These are phyloP conservation scores for Dryobates pubescens DNA, from an alignment of 2,797 vertebrate genomes.

Conservation along the genomic window DNA sequence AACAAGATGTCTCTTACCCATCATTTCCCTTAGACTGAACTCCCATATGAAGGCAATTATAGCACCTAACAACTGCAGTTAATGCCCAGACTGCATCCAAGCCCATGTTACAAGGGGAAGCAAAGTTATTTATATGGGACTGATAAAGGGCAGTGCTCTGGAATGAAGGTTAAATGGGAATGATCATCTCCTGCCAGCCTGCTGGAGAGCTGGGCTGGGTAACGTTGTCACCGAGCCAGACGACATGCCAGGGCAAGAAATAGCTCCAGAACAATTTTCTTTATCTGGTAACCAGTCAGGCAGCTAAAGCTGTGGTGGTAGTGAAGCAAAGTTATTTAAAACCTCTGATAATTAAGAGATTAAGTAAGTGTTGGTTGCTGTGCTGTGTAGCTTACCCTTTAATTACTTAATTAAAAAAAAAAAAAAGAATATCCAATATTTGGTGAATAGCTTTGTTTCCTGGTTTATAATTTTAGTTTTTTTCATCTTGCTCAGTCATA, in stretches of 20 bases:
- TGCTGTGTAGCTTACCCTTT: background rate
- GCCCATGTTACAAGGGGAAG: background rate
- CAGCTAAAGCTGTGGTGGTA: background rate
- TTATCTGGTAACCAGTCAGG: background rate
- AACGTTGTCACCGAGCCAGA: background rate
- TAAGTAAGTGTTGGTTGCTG: background rate
- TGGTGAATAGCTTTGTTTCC: background rate
- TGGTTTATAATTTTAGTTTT: background rate
- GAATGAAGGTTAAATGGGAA: background rate
- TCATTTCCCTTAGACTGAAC: fast-evolving
- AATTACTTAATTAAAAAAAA: background rate
- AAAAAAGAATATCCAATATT: background rate
- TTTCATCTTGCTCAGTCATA: background rate
- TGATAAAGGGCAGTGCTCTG: background rate
- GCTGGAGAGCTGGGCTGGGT: fast-evolving
- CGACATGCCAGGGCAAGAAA: background rate
- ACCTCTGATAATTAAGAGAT: background rate
- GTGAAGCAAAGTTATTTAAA: background rate
- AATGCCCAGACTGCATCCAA: no score
- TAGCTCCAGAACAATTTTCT: background rate
- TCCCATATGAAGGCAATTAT: fast-evolving
- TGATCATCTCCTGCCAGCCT: background rate
- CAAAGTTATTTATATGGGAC: background rate
- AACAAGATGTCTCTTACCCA: background rate
- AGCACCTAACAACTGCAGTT: background rate